Conservation (phyloP, 2,113 vertebrate genomes). For the Mesoclemmys tuberculata region DNA sequence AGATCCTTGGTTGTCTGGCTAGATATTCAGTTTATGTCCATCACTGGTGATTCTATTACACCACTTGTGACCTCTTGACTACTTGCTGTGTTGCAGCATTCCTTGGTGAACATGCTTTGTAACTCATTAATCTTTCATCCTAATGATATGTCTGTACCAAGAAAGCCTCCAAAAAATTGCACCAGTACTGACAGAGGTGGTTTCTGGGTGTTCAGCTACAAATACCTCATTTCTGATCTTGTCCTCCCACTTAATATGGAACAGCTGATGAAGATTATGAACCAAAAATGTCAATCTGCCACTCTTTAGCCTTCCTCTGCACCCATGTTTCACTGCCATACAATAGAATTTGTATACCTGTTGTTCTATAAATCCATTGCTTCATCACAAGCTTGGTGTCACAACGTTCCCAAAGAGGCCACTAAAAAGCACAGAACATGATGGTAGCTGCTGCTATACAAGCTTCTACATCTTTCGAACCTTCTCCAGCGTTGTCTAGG, state of each 20-base stretch:
- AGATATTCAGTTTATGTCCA: neutral
- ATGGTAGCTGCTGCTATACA: neutral
- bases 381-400: neutral
- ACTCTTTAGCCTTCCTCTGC: neutral
- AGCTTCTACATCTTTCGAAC: neutral
- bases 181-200: neutral
- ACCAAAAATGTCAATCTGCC: neutral
- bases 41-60: neutral
- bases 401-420: neutral
- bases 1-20: neutral
- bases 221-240: neutral
- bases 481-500: neutral
- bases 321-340: neutral
- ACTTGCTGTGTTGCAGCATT: neutral
- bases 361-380: neutral
- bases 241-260: neutral
- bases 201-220: neutral
- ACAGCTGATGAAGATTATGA: neutral
- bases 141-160: neutral
- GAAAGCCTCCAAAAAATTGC: neutral
- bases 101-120: neutral
- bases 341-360: neutral
- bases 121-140: neutral
- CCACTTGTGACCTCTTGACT: neutral
- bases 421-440: neutral